Evolutionary conservation across 2,888 invertebrate species (phyloP).

Genomic region (Dromius quadrimaculatus): DNA sequence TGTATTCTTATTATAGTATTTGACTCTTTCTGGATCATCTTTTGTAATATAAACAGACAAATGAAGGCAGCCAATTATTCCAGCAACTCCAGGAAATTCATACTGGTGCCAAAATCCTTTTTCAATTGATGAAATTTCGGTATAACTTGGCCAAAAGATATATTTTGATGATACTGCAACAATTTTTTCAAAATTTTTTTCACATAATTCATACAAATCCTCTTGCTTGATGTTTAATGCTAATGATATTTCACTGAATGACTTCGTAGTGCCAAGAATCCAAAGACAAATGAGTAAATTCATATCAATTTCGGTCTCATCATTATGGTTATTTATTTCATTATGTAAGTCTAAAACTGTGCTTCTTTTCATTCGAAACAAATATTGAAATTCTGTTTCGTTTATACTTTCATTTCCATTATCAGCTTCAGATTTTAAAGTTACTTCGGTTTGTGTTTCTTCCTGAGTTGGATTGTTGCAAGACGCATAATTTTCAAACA

Average conservation of each 20-base stretch:
- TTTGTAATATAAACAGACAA: slow-evolving; percentile 53
- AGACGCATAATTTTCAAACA: slow-evolving; percentile 25
- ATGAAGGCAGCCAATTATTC: slow-evolving; percentile 57
- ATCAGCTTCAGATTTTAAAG: slow-evolving; percentile 9
- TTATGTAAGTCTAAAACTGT: slow-evolving; percentile 55
- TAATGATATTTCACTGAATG: slow-evolving; percentile 54
- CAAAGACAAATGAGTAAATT: slow-evolving; percentile 55
- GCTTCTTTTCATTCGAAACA: slow-evolving; percentile 55
- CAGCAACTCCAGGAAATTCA: slow-evolving; percentile 56
- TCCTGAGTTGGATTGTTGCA: not conserved
- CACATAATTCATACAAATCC: slow-evolving; percentile 52
- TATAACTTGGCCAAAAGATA: slow-evolving; percentile 55
- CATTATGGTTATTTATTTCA: slow-evolving; percentile 55
- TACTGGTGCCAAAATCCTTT: slow-evolving; percentile 53
- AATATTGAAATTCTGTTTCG: slow-evolving; percentile 55
- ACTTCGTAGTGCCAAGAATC: slow-evolving; percentile 55
- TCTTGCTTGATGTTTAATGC: slow-evolving; percentile 53
- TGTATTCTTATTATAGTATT: slow-evolving; percentile 55
- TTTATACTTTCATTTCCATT: slow-evolving; percentile 46
- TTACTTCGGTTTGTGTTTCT: not conserved
- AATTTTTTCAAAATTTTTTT: slow-evolving; percentile 55
- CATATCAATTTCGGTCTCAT: slow-evolving; percentile 53
- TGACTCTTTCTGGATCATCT: slow-evolving; percentile 12
- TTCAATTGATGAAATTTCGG: slow-evolving; percentile 54
- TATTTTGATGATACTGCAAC: slow-evolving; percentile 54